Evolutionary conservation across 2,888 invertebrate genomes (phyloP), one percentile per base, ranked within the genome.

Genomic region (Drosophila acutilabella): DNA sequence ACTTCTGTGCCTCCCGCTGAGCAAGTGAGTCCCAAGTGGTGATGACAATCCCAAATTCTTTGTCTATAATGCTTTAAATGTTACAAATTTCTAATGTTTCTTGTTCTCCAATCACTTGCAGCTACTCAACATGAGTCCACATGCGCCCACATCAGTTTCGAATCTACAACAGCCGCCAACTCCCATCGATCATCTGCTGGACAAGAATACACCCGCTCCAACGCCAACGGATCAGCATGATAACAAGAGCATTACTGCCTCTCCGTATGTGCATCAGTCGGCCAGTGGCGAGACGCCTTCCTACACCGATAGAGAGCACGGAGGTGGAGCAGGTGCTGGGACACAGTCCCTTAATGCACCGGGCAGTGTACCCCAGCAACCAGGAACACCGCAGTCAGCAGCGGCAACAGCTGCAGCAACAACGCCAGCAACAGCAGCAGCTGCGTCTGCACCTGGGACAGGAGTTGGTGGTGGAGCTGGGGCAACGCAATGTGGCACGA

Each of bases 1-100:
- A 94, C 95, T 10, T 95, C 95, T 13, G 95, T 95, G 73, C 95
- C 95, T 67, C 94, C 95, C 50, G 93, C 93, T 71, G 92, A 92
- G 86, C 92, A 93, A 88, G 92, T 92, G 88, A 89, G 79, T 85
- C 67, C 69, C 74, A 75, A 86, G 60, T 71, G 60, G 59, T 48
- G 71, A 30, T 14, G 40, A 59, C 20, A n/a, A 33, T 41, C 38
- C 30, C 30, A 30, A 30, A 30, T 30, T 30, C 1, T 30, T 30
- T 30, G 8, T 30, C 8, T 30, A 2, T 30, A 30, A 30, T 1
- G 1, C 1, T 2, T 30, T 2, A 30, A 30, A 30, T 30, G 8
- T 8, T 30, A 8, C 30, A 30, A 30, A 30, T 30, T 30, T 30
- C 30, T 30, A 30, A 30, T 30, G 30, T 8, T 2, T 14, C 10